These are phyloP conservation scores for Dromius quadrimaculatus DNA, from an alignment of 2,888 invertebrate species.

Conservation along the genomic window DNA sequence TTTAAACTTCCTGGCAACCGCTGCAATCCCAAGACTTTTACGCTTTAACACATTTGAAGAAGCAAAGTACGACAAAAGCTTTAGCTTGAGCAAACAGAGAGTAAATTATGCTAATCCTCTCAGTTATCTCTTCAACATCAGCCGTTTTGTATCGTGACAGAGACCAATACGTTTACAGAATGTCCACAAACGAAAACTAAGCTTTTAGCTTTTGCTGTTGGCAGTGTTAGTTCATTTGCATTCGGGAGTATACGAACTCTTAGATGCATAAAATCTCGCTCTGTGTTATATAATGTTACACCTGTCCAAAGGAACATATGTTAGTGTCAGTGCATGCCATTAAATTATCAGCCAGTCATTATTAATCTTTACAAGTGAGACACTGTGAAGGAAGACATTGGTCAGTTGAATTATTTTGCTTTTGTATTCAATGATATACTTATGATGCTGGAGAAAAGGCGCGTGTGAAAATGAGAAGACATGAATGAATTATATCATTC, in stretches of 20 bases:
- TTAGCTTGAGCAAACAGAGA: neutral
- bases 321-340: slow-evolving; percentile 32
- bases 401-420: slow-evolving; percentile 40
- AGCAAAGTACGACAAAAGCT: neutral
- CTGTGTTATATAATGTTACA: slow-evolving; percentile 29
- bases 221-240: slow-evolving; percentile 9
- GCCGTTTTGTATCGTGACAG: slow-evolving; percentile 9
- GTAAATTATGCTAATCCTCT: slow-evolving; percentile 25
- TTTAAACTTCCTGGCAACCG: neutral
- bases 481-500: too few species aligned
- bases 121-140: slow-evolving; percentile 14
- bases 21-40: neutral
- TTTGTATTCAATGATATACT: slow-evolving; percentile 28
- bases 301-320: slow-evolving; percentile 42
- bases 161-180: slow-evolving; percentile 22
- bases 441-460: too few species aligned
- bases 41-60: neutral
- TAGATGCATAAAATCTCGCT: slow-evolving; percentile 4
- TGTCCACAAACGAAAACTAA: slow-evolving; percentile 26
- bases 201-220: neutral
- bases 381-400: slow-evolving; percentile 27
- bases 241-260: neutral
- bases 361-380: slow-evolving; percentile 40
- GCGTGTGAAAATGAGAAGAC: too few species aligned
- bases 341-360: slow-evolving; percentile 43